Evolutionary conservation across 2,113 vertebrate species (phyloP), one percentile per base, ranked within the genome.

Genomic region (Anser cygnoides): DNA sequence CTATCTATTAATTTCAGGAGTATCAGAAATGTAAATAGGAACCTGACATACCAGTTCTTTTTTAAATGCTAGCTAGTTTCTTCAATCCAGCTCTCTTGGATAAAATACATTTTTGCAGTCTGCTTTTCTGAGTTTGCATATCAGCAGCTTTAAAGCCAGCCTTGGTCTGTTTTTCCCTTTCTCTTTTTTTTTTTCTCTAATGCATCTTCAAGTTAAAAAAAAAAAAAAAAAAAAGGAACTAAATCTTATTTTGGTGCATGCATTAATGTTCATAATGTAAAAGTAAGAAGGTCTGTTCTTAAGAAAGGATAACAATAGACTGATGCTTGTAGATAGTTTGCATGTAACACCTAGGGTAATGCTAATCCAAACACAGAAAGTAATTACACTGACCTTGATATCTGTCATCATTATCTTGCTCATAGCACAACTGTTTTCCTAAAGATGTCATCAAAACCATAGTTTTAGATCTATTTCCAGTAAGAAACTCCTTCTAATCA

Each of bases 311-410:
- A 93, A 46, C 76, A 74, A 39, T 85, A 92, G 87, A 85, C 10
- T 95, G 89, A 95, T 79, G 83, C 74, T 93, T 91, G 88, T 83
- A 81, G 87, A 85, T 67, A 95, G 85, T 43, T 92, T 96, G 50
- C 84, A 59, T 93, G 31, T 73, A 66, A 95, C 83, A 82, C 41
- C 35, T 68, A 80, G 89, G 90, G 84, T 96, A 97, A 97, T 95
- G 95, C 81, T 94, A 96, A 97, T 86, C 93, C 90, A 97, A 93
- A 96, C 97, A 98, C 93, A 96, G 95, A 97, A 96, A 86, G 58
- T 96, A 97, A 98, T 97, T 96, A 91, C 87, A 87, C 85, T 98
- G 97, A 98, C 97, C 97, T 98, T 98, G 96, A 62, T 94, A 96
- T 93, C 78, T 97, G 93, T 97, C 96, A 95, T 97, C 93, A 95